Base-by-base conservation (phyloP, 2,888 invertebrate genomes). In the Eilema griseolum region DNA sequence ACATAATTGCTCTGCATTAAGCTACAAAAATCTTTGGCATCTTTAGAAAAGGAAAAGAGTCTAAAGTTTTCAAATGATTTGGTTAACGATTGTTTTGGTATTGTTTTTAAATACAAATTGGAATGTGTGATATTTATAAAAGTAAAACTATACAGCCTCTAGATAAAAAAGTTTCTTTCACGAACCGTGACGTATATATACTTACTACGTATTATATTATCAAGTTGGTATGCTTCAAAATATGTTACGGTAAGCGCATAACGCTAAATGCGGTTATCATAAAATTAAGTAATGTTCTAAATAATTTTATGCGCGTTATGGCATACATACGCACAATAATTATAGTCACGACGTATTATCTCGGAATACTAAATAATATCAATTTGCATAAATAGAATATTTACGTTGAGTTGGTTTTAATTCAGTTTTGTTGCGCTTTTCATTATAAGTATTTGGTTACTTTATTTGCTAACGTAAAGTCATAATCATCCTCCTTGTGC, bases 261-360 rank as follows among this genome's bases (percentile, higher is more conserved):
- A 70, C 70, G 67, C 41, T 67, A 70, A 64, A 71, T 67, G 70
- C 64, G 59, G 78, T 71, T 78, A 71, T 80, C 64, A 61, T 80
- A 60, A 80, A 56, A 70, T 70, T 71, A 80, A 78, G 71, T 80
- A 77, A 71, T 61, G 57, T 61, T 11, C 24, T 57, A 28, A 66
- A 77, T 70, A 70, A 67, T 56, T 71, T 67, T 64, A 72, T 63
- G 52, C 73, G 70, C 41, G 62, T 61, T 66, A 56, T 46, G 59
- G 41, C 61, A 65, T 66, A 66, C 57, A 70, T 61, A 61, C 61
- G 23, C 56, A 14, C 57, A 64, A 72, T 68, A 72, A 71, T 65
- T 65, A 67, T 33, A 66, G 16, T n/a, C 61, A n/a, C 46, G 1
- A 23, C 61, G 57, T 37, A 61, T 72, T 61, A 68, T 68, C 56